Evolutionary conservation across 2,797 vertebrate species (phyloP).

Genomic region (Emys orbicularis): DNA sequence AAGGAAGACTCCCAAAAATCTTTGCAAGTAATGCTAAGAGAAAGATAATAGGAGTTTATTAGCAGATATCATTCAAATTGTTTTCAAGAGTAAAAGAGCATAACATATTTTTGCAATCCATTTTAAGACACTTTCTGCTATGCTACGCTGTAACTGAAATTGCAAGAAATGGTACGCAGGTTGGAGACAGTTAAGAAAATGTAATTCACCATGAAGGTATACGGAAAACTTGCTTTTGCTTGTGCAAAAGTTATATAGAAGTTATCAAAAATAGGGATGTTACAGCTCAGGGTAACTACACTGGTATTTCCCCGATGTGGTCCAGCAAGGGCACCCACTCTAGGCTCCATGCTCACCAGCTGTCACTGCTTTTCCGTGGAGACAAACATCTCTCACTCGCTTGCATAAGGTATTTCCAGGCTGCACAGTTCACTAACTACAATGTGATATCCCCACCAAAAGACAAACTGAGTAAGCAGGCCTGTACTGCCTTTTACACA

Average conservation of each 20-base stretch:
- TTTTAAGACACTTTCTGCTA: background rate
- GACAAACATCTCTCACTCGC: background rate
- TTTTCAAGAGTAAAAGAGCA: background rate
- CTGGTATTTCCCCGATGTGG: background rate
- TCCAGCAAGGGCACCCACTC: background rate
- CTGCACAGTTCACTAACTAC: background rate
- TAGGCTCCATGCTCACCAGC: background rate
- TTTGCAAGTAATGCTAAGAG: background rate
- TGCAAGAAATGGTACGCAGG: background rate
- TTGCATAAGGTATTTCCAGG: background rate
- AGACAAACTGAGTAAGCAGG: background rate
- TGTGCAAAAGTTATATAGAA: background rate
- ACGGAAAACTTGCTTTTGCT: background rate
- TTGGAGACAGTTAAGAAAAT: background rate
- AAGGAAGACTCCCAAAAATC: background rate
- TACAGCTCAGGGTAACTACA: background rate
- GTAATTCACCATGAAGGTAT: background rate
- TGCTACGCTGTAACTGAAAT: background rate
- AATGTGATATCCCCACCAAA: background rate
- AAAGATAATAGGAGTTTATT: background rate
- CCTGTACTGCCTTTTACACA: background rate
- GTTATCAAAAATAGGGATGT: background rate
- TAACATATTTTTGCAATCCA: background rate
- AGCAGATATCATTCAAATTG: background rate
- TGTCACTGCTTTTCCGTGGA: background rate